Evolutionary conservation across 2,113 vertebrate genomes (phyloP).

Genomic region (Montifringilla adamsi): DNA sequence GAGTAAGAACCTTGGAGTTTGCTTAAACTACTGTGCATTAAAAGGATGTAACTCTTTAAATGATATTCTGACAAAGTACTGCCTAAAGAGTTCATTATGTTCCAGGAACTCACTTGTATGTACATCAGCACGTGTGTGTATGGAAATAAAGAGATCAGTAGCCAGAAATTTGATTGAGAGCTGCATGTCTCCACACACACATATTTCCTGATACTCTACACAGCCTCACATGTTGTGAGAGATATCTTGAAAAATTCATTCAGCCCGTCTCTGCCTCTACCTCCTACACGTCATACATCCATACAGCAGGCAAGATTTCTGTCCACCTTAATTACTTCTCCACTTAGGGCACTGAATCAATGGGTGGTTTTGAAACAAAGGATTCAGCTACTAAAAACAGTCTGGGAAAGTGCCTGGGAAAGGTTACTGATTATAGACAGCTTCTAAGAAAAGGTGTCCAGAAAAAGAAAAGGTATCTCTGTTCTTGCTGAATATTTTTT

Average conservation of each 20-base stretch:
- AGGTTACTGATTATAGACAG: constrained; percentile 31
- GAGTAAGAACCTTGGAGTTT: constrained; percentile 69
- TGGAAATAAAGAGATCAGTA: background rate
- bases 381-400: constrained; percentile 48
- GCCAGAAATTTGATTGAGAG: background rate
- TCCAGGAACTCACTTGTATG: background rate
- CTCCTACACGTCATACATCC: background rate
- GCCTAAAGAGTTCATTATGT: constrained; percentile 52
- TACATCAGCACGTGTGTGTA: background rate
- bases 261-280: background rate
- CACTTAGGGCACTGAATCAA: constrained; percentile 46
- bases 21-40: constrained; percentile 74
- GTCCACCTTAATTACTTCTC: constrained; percentile 41
- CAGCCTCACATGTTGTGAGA: background rate
- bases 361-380: constrained; percentile 62
- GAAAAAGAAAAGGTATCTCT: constrained; percentile 26
- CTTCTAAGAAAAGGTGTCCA: constrained; percentile 38
- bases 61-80: constrained; percentile 59
- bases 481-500: constrained; percentile 36
- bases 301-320: background rate
- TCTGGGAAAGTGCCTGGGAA: constrained; percentile 26
- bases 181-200: background rate
- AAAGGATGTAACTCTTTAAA: constrained; percentile 65
- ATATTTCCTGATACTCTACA: background rate
- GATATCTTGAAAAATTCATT: background rate